Evolutionary conservation across 2,113 vertebrate genomes (phyloP).

Genomic region (Athene noctua): DNA sequence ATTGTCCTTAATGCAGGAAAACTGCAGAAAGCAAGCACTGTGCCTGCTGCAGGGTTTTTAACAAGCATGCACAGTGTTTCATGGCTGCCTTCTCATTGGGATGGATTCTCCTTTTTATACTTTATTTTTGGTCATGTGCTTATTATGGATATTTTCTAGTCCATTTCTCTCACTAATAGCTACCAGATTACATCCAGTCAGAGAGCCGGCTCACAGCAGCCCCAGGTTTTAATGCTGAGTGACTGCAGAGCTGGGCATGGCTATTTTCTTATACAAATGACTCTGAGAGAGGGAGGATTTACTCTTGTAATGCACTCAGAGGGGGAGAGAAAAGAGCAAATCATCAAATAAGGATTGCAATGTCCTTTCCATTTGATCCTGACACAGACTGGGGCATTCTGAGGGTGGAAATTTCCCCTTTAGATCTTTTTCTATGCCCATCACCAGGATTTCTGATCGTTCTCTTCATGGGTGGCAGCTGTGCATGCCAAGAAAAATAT

Average conservation of each 20-base stretch:
- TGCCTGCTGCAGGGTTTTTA: background rate
- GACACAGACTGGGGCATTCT: background rate
- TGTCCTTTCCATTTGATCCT: background rate
- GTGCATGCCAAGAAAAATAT: background rate
- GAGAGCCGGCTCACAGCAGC: background rate
- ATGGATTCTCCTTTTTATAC: background rate
- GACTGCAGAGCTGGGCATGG: background rate
- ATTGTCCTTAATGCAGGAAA: accelerated
- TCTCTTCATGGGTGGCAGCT: background rate
- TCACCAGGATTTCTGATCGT: background rate
- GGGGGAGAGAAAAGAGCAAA: background rate
- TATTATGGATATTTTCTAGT: background rate
- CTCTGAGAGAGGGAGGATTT: background rate
- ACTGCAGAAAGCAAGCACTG: background rate
- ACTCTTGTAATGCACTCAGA: background rate
- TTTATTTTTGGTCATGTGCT: background rate
- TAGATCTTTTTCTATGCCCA: background rate
- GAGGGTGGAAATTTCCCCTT: background rate
- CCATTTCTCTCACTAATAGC: constrained; percentile 10
- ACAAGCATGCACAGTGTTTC: background rate
- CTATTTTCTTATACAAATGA: background rate
- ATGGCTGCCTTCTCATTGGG: background rate
- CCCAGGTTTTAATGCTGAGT: background rate
- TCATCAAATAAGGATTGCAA: background rate
- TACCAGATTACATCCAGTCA: background rate